Percentiles rank a stretch among this genome's conserved stretches.
phyloP scores from a whole-genome alignment of 2,113 vertebrate species.

The Chlamydotis undulata region DNA sequence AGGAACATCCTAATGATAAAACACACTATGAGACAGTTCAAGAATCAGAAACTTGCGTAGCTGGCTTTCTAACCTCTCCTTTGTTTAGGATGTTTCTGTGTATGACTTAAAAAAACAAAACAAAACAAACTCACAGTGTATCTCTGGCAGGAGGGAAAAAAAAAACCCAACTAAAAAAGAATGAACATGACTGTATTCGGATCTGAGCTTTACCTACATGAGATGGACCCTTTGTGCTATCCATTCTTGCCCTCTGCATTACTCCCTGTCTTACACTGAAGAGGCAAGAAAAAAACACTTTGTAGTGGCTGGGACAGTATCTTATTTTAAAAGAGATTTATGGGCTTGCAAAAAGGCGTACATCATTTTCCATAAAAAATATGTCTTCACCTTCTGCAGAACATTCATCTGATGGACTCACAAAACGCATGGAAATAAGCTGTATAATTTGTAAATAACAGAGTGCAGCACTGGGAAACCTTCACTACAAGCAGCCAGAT shows the following conservation, averaged over 20 bases:
- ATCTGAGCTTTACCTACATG: accelerated
- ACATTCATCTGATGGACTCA: background rate
- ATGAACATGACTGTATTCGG: background rate
- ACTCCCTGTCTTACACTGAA: background rate
- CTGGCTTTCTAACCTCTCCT: accelerated
- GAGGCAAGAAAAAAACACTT: background rate
- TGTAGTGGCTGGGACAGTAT: background rate
- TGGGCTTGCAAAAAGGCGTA: background rate
- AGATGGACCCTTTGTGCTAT: background rate
- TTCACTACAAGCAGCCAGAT: background rate
- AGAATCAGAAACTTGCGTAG: background rate
- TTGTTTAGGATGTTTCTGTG: background rate
- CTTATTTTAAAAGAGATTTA: background rate
- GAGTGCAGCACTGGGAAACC: background rate
- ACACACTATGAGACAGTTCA: background rate
- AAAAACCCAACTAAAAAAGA: background rate
- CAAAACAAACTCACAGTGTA: accelerated
- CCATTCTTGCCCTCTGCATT: background rate
- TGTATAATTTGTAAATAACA: background rate
- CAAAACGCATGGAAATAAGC: background rate
- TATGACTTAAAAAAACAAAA: background rate
- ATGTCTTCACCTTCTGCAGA: background rate
- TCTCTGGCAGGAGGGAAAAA: background rate
- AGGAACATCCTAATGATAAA: background rate
- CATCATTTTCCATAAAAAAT: background rate